These are phyloP conservation scores for Plestiodon gilberti DNA, from an alignment of 2,113 vertebrate genomes.

Conservation along the genomic window DNA sequence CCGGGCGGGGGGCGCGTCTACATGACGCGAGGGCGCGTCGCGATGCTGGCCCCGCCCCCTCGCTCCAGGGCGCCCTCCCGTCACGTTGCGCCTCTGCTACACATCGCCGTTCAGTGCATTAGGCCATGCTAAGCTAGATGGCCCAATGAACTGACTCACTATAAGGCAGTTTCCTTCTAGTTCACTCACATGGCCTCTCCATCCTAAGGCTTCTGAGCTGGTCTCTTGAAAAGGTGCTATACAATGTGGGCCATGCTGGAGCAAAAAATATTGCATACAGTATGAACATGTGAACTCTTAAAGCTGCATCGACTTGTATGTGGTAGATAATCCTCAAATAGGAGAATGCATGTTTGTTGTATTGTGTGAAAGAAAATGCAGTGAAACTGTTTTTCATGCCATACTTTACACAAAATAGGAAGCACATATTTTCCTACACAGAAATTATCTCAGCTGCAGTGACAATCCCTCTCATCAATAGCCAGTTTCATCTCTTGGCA, in stretches of 20 bases:
- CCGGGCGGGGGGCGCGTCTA: too few species aligned
- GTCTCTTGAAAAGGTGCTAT: too few species aligned
- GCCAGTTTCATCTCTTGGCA: constrained; percentile 29
- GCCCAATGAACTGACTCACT: too few species aligned
- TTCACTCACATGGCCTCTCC: too few species aligned
- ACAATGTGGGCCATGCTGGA: neutral
- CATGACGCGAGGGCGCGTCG: too few species aligned
- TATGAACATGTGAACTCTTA: neutral
- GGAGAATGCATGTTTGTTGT: neutral
- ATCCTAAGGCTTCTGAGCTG: too few species aligned
- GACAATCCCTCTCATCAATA: constrained; percentile 27
- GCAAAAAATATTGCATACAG: neutral
- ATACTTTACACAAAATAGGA: neutral
- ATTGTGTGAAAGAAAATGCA: neutral
- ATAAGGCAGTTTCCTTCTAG: too few species aligned
- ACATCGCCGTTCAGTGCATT: too few species aligned
- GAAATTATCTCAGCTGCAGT: constrained; percentile 21
- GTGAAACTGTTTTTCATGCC: neutral
- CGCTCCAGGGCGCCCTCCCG: too few species aligned
- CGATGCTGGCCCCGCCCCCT: too few species aligned
- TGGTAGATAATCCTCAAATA: neutral
- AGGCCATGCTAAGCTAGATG: too few species aligned
- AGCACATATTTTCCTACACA: neutral
- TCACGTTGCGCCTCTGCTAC: too few species aligned
- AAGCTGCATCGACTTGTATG: neutral